These are phyloP conservation scores for Hermetia illucens DNA, from an alignment of 1,140 invertebrate species.

Conservation along the genomic window DNA sequence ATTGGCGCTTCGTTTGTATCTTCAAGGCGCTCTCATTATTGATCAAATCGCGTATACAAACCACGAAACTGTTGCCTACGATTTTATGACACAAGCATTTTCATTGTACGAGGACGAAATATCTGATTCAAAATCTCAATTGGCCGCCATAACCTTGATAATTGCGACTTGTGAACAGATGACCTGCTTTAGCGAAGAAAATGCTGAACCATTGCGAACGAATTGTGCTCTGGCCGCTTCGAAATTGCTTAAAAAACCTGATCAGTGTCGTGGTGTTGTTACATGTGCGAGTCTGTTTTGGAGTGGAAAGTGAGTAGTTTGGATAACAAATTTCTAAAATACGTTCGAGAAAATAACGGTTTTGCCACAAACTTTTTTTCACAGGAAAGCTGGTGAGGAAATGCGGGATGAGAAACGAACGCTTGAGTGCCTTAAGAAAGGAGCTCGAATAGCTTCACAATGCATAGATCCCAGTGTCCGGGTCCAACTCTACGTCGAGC, in stretches of 20 bases:
- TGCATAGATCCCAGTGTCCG: constrained; percentile 97
- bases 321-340: background rate
- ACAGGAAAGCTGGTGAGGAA: constrained; percentile 35
- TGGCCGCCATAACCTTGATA: constrained; percentile 89
- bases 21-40: constrained; percentile 88
- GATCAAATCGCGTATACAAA: constrained; percentile 87
- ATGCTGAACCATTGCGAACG: constrained; percentile 89
- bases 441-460: constrained; percentile 84
- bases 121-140: constrained; percentile 91
- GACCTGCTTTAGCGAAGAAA: constrained; percentile 87
- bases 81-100: constrained; percentile 97
- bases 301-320: constrained; percentile 58
- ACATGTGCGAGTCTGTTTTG: constrained; percentile 92
- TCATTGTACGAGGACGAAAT: constrained; percentile 98
- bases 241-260: constrained; percentile 93
- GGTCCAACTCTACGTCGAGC: constrained; percentile 87
- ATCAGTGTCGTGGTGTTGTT: constrained; percentile 86
- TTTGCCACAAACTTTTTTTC: constrained; percentile 16
- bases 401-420: constrained; percentile 83
- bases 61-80: constrained; percentile 93
- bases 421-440: constrained; percentile 92
- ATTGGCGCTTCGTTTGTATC: constrained; percentile 79
- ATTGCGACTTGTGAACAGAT: constrained; percentile 93
- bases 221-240: constrained; percentile 89
- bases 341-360: too few relatives aligned